phyloP scores from a whole-genome alignment of 2,113 vertebrate genomes.

The Myodes glareolus region DNA sequence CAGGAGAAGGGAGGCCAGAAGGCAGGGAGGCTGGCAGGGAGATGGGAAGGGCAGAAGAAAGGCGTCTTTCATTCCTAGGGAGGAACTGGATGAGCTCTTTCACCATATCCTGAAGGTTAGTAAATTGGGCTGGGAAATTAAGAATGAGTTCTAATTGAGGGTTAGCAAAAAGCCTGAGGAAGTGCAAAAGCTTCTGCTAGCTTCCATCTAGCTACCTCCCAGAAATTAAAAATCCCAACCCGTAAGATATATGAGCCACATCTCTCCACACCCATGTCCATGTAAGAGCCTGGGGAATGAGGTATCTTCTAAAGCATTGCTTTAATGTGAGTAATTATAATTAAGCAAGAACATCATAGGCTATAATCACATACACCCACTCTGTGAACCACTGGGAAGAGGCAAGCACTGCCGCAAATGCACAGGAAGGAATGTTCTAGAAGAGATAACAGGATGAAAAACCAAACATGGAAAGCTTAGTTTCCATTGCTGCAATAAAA shows the following conservation, averaged over 20 bases:
- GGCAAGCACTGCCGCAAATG: neutral
- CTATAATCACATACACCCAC: constrained; percentile 48
- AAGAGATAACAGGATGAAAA: constrained; percentile 11
- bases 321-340: constrained; percentile 28
- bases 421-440: constrained; percentile 9
- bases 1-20: neutral
- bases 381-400: neutral
- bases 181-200: neutral
- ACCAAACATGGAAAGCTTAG: neutral
- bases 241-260: neutral
- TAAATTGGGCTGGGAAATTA: constrained; percentile 53
- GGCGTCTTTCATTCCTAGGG: neutral
- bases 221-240: constrained; percentile 51
- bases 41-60: neutral
- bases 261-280: neutral
- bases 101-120: neutral
- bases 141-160: constrained; percentile 49
- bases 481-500: neutral
- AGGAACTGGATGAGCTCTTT: constrained; percentile 6
- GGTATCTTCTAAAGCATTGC: neutral
- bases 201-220: constrained; percentile 39
- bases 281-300: neutral
- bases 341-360: constrained; percentile 10
- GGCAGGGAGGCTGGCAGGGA: neutral
- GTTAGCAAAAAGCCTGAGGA: constrained; percentile 31